phyloP scores from a whole-genome alignment of 2,888 invertebrate species.

The Apomyelois bistriatella region DNA sequence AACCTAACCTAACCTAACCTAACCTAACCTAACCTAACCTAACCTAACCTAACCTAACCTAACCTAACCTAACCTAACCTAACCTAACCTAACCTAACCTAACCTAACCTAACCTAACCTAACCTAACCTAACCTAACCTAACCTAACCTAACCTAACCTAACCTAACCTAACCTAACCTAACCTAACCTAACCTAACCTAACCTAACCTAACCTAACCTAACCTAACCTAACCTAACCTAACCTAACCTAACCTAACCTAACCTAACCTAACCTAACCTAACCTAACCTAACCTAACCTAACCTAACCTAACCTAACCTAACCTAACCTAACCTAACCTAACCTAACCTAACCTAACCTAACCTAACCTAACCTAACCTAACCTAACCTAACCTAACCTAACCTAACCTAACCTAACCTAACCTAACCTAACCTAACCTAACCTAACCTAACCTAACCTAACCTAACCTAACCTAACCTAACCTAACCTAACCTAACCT shows the following conservation, averaged over 20 bases:
- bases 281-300: constrained; percentile 18
- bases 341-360: constrained; percentile 12
- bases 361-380: constrained; percentile 15
- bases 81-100: constrained; percentile 20
- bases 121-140: not conserved
- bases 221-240: constrained; percentile 23
- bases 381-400: constrained; percentile 10
- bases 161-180: not conserved
- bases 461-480: constrained; percentile 18
- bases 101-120: constrained; percentile 23
- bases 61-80: constrained; percentile 23
- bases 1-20: constrained; percentile 18
- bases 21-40: constrained; percentile 21
- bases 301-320: constrained; percentile 19
- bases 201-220: constrained; percentile 18
- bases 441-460: constrained; percentile 17
- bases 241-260: constrained; percentile 16
- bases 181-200: constrained; percentile 4
- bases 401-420: constrained; percentile 12
- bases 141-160: not conserved
- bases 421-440: constrained; percentile 16
- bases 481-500: constrained; percentile 18
- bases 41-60: constrained; percentile 20
- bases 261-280: constrained; percentile 19
- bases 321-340: constrained; percentile 17